Percentiles rank a stretch among this genome's conserved stretches.
Evolutionary conservation across 2,113 vertebrate species (phyloP).

Genomic region (Myodes glareolus): DNA sequence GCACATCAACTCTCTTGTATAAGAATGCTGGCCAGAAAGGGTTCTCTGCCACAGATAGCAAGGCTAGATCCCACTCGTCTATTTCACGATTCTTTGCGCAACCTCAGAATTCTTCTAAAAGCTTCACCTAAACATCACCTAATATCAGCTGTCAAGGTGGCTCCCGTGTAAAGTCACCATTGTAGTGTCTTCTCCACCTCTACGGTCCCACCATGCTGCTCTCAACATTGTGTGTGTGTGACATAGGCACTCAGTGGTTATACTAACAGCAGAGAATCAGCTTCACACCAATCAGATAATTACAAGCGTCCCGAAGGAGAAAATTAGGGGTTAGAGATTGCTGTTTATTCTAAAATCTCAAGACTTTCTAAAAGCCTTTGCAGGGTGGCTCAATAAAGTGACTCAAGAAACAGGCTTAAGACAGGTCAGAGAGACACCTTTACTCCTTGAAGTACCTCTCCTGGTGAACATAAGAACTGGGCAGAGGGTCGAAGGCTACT

Average conservation of each 20-base stretch:
- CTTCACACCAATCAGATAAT: constrained; percentile 54
- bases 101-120: background rate
- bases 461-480: background rate
- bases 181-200: background rate
- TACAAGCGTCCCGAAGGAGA: background rate
- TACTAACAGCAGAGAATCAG: constrained; percentile 47
- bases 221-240: background rate
- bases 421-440: background rate
- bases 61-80: too few relatives aligned
- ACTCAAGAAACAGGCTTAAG: background rate
- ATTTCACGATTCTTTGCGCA: background rate
- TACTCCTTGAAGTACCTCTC: background rate
- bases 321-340: constrained; percentile 48
- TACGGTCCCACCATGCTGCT: background rate
- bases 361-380: constrained; percentile 18
- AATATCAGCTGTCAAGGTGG: background rate
- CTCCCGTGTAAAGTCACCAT: background rate
- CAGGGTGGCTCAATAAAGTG: background rate
- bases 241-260: background rate
- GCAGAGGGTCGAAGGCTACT: constrained; percentile 3
- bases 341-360: constrained; percentile 46
- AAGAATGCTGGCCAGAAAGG: background rate
- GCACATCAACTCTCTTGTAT: background rate
- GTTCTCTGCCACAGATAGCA: background rate
- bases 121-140: background rate